Evolutionary conservation across 1,140 invertebrate genomes (phyloP), one percentile per base, ranked within the genome.

Genomic region (Leucophenga varia): DNA sequence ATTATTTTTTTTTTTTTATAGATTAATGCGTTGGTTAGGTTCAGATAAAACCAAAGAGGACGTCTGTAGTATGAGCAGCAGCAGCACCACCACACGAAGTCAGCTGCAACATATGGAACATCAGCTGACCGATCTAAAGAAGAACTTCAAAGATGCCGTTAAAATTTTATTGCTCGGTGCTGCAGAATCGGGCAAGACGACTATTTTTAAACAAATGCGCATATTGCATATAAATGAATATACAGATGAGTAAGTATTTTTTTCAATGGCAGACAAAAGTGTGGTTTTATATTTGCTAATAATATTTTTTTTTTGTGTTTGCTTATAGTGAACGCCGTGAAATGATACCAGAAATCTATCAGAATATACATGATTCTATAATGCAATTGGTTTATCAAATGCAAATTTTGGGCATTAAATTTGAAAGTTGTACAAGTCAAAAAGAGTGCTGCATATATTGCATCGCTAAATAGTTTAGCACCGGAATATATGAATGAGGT

Each of bases 141-240:
- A 59, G 17, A 49, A 52, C 18, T 57, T 56, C 19, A 48, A 56
- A 30, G 64, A 69, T 4, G 79, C 80, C 2, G 82, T 86, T 8
- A 87, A 87, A 73, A 75, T 88, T 19, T 70, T 88, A 20, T 71
- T 88, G 0, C 64, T 88, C 3, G 86, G 86, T 32, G 81, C 84
- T 0, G 84, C 84, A 1, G 85, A 86, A 55, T 83, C 84, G 16
- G 85, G 85, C 9, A 91, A 91, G 70, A 88, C 86, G 0, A 91
- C 88, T 1, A 89, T 91, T 31, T 82, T 90, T 12, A 89, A 90
- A 61, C 89, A 91, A 74, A 90, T 91, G 88, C 87, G 85, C 68
- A 89, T 89, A 55, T 72, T 89, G 34, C 86, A 89, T 56, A 81
- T 87, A 22, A 81, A 86, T 57, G 86, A 85, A 43, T 90, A 86